These are phyloP conservation scores for Pheosia tremula DNA, from an alignment of 2,888 invertebrate genomes.

Conservation along the genomic window DNA sequence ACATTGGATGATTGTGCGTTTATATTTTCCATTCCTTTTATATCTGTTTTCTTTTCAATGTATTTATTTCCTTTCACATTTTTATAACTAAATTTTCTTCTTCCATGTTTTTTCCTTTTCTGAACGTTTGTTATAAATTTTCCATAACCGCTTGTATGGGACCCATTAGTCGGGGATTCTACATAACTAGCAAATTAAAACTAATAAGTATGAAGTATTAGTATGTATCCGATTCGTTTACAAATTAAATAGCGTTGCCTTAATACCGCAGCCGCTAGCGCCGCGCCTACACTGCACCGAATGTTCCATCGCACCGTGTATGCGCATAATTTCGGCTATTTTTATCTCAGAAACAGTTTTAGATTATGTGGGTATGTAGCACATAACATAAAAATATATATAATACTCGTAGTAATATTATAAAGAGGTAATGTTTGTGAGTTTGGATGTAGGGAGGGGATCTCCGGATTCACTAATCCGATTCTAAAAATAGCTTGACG, in stretches of 20 bases:
- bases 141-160: not conserved
- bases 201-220: slow-evolving; percentile 36
- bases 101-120: too few relatives aligned
- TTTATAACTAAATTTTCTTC: too few relatives aligned
- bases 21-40: too few relatives aligned
- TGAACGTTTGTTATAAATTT: not conserved
- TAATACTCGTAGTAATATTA: too few relatives aligned
- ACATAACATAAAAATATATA: not conserved
- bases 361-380: not conserved
- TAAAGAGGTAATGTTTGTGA: too few relatives aligned
- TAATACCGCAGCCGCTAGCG: slow-evolving; percentile 32
- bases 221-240: slow-evolving; percentile 28
- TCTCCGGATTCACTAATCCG: too few relatives aligned
- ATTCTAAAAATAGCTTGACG: too few relatives aligned
- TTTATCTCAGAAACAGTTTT: not conserved
- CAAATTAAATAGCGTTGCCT: slow-evolving; percentile 37
- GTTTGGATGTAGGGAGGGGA: too few relatives aligned
- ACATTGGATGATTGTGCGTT: too few relatives aligned
- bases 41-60: too few relatives aligned
- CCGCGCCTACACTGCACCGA: slow-evolving; percentile 45
- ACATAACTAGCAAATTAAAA: slow-evolving; percentile 25
- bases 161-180: not conserved
- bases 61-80: too few relatives aligned
- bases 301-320: slow-evolving; percentile 58
- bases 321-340: slow-evolving; percentile 57